Conservation (phyloP, 2,888 invertebrate genomes). For the Pollenia amentaria region DNA sequence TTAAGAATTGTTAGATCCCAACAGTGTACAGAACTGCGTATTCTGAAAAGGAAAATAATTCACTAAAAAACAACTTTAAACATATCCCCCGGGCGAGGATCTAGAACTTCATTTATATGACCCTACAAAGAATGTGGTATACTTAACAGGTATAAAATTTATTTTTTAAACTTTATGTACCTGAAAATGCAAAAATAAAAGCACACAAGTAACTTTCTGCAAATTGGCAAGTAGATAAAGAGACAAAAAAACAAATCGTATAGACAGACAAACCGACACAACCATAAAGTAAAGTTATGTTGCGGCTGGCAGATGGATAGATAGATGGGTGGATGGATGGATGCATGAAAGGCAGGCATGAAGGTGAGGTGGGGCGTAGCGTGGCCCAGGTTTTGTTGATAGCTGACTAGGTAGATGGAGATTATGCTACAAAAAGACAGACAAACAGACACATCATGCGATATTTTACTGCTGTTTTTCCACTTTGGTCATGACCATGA, state of each 20-base stretch:
- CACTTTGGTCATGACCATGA: conserved; percentile 73
- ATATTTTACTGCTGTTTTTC: conserved; percentile 47
- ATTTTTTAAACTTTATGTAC: conserved; percentile 14
- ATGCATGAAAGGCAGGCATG: conserved; percentile 28
- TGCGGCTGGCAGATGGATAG: conserved; percentile 66
- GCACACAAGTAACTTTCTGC: conserved; percentile 56
- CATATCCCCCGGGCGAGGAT: not conserved
- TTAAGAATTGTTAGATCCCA: no score
- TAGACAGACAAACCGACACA: conserved; percentile 50
- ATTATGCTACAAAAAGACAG: conserved; percentile 53
- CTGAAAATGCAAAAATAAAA: conserved; percentile 15
- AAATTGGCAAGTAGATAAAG: conserved; percentile 42
- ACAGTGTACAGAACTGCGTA: no score
- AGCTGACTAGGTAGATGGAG: conserved; percentile 33
- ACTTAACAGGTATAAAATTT: not conserved
- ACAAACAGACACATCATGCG: conserved; percentile 48
- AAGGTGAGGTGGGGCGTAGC: conserved; percentile 33
- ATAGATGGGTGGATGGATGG: conserved; percentile 32
- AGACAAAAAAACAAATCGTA: conserved; percentile 1
- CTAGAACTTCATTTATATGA: no score
- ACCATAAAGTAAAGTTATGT: conserved; percentile 72
- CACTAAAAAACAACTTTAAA: not conserved
- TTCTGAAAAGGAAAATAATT: no score
- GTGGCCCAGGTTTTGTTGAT: conserved; percentile 28
- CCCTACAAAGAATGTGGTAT: not conserved